Conservation (phyloP, 2,113 vertebrate species). For the Bungarus multicinctus region DNA sequence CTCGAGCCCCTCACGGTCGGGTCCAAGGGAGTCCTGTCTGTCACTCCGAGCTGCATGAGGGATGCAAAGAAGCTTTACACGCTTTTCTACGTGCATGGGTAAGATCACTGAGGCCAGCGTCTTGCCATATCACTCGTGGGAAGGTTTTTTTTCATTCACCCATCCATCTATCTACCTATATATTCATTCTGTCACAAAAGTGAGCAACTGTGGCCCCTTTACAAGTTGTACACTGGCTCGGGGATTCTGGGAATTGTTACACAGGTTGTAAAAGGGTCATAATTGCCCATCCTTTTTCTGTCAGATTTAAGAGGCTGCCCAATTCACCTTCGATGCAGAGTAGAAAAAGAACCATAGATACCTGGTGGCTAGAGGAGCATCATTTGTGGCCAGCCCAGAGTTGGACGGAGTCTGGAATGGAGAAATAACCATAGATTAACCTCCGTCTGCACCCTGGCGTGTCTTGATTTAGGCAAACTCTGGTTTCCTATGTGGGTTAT, state of each 20-base stretch:
- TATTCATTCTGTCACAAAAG: no score
- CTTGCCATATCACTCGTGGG: background rate
- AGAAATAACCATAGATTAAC: background rate
- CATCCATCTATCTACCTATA: no score
- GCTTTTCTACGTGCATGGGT: slow-evolving; percentile 95
- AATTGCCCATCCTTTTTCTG: no score
- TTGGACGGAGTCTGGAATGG: background rate
- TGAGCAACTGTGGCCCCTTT: no score
- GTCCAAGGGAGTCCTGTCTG: slow-evolving; percentile 86
- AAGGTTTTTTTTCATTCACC: background rate
- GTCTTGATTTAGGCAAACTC: background rate
- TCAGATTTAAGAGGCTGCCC: no score
- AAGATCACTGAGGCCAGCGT: slow-evolving; percentile 44
- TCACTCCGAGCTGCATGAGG: slow-evolving; percentile 86
- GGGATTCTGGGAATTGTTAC: no score
- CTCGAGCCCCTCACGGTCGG: slow-evolving; percentile 91
- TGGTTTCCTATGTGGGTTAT: background rate
- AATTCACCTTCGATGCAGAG: background rate
- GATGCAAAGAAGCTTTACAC: slow-evolving; percentile 92
- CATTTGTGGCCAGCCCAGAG: background rate
- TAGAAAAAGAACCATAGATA: background rate
- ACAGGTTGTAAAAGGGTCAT: no score
- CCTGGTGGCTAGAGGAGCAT: background rate
- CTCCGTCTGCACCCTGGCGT: background rate
- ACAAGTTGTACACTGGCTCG: no score